Base-by-base conservation (phyloP, 2,888 invertebrate genomes). In the Blomia tropicalis region DNA sequence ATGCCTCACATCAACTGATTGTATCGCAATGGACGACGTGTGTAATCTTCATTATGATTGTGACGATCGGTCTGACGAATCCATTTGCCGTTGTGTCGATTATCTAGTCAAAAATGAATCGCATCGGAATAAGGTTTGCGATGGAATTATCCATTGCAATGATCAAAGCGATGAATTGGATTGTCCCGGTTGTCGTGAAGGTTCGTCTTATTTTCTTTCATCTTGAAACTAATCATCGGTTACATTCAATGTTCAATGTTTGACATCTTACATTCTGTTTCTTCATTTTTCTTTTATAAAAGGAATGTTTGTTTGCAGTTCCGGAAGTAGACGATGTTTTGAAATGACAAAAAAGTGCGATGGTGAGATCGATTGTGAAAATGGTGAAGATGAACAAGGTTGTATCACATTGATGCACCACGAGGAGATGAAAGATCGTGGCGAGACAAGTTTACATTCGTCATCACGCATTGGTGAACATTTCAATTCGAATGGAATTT, bases 141-240 rank as follows among this genome's bases (percentile, higher is more conserved):
- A 86, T 69, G 85, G 85, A 1, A 77, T 83, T 29, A 80, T 83
- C 1, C 85, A 86, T 70, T 86, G 86, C 70, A 83, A 82, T 81
- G 86, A 86, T 71, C 84, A 81, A 71, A 65, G 63, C 19, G 62
- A 62, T 23, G 62, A 62, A 32, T 32, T 5, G 4, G 30, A 62
- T 19, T 43, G 56, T 58, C 25, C 43, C 36, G 36, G 17, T 7
- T 36, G 36, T 36, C 36, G 17, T 17, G 36, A 36, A 17, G 36
- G n/a, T n/a, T n/a, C n/a, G n/a, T n/a, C 1, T 53, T 47, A 23
- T 27, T n/a, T n/a, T 23, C 47, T 23, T 23, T 23, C 19, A 2
- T 23, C 32, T 31, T 44, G 59, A 44, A 19, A 31, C 3, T 22
- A n/a, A n/a, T n/a, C n/a, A n/a, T n/a, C n/a, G n/a, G n/a, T n/a